These are phyloP conservation scores for Meliscaeva auricollis DNA, from an alignment of 2,888 invertebrate genomes.

Conservation along the genomic window DNA sequence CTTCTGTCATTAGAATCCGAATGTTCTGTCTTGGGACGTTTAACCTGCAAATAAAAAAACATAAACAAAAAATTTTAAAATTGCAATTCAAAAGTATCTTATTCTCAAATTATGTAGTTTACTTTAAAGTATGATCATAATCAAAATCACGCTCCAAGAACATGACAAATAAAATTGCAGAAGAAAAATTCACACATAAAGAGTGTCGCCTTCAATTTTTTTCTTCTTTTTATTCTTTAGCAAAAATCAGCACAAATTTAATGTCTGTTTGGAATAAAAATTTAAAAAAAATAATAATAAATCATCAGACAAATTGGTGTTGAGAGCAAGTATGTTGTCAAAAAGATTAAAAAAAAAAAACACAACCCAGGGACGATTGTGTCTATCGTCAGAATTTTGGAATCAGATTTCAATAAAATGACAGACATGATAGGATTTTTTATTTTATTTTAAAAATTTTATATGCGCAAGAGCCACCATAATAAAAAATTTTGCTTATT, in stretches of 20 bases:
- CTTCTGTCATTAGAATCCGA: constrained; percentile 88
- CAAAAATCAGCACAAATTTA: constrained; percentile 59
- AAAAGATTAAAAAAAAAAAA: not conserved
- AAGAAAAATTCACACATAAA: constrained; percentile 51
- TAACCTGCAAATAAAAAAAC: constrained; percentile 87
- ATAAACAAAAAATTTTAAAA: too few species aligned
- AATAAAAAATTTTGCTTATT: constrained; percentile 51
- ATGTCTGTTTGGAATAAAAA: constrained; percentile 44
- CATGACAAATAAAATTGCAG: constrained; percentile 30
- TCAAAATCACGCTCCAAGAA: constrained; percentile 62
- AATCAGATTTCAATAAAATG: constrained; percentile 64
- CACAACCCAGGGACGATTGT: constrained; percentile 18
- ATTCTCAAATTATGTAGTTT: not conserved
- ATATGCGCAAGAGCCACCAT: constrained; percentile 34
- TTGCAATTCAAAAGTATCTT: constrained; percentile 18
- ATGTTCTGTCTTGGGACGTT: constrained; percentile 88
- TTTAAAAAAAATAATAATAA: constrained; percentile 2
- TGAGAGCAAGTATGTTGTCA: not conserved
- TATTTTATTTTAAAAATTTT: too few species aligned
- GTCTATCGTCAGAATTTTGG: constrained; percentile 36
- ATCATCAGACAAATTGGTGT: constrained; percentile 14
- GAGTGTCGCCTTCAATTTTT: constrained; percentile 62
- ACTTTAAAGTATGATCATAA: constrained; percentile 8
- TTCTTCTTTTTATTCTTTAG: constrained; percentile 6
- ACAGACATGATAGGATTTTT: constrained; percentile 14